phyloP scores from a whole-genome alignment of 1,140 invertebrate species.

The Chlorops oryzae region DNA sequence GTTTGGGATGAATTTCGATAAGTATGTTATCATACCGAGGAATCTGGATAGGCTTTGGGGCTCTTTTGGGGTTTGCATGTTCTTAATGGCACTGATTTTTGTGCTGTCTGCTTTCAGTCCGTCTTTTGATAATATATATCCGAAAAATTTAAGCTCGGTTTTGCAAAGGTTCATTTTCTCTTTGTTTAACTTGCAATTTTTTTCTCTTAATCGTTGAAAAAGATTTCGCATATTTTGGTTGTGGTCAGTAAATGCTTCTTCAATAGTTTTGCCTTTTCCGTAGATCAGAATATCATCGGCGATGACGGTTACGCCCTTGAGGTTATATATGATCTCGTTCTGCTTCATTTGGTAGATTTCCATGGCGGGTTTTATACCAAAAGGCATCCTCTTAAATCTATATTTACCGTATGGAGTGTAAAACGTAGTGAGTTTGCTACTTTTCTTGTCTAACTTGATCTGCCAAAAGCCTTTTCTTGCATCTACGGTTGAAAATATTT shows the following conservation, averaged over 20 bases:
- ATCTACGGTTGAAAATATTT: slow-evolving; percentile 49
- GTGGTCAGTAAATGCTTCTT: background rate
- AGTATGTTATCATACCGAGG: slow-evolving; percentile 25
- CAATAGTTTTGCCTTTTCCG: background rate
- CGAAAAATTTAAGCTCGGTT: background rate
- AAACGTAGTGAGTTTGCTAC: slow-evolving; percentile 32
- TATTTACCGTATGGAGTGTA: slow-evolving; percentile 17
- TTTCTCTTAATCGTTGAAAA: background rate
- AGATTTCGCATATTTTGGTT: too few relatives aligned
- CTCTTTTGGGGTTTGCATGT: slow-evolving; percentile 25
- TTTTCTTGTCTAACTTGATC: slow-evolving; percentile 29
- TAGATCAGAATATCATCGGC: background rate
- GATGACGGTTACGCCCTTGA: background rate
- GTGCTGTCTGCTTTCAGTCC: too few relatives aligned
- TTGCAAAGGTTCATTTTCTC: background rate
- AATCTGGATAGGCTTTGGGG: slow-evolving; percentile 24
- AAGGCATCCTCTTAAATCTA: slow-evolving; percentile 28
- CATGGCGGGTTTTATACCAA: slow-evolving; percentile 30
- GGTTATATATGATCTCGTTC: background rate
- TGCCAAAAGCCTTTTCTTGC: slow-evolving; percentile 42
- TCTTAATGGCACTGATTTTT: too few relatives aligned
- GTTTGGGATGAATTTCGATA: slow-evolving; percentile 24
- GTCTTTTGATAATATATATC: too few relatives aligned
- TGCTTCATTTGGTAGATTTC: slow-evolving; percentile 22
- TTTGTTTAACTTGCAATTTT: too few relatives aligned